phyloP scores from a whole-genome alignment of 2,797 vertebrate species.

The Neosilurus mollespiculum region DNA sequence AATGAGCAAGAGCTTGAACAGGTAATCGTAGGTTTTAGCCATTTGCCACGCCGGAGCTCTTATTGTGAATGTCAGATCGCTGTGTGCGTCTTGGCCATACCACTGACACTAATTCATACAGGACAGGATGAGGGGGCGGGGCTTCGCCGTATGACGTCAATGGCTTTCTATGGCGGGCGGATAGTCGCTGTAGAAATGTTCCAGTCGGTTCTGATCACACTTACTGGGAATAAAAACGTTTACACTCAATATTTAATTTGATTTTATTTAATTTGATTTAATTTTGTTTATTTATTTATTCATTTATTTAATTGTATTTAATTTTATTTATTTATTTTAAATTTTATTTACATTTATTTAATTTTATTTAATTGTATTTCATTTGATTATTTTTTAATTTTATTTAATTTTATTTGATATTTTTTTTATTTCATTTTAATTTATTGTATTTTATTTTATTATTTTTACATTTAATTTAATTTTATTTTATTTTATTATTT shows the following conservation, averaged over 20 bases:
- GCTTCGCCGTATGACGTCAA: conserved; percentile 60
- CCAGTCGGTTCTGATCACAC: not conserved
- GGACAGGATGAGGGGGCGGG: conserved; percentile 30
- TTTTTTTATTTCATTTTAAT: too few species aligned
- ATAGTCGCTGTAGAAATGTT: conserved; percentile 65
- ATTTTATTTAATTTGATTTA: not conserved
- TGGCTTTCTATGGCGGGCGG: not conserved
- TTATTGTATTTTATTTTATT: too few species aligned
- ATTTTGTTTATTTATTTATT: too few species aligned
- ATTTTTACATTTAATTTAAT: too few species aligned
- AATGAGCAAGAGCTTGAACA: conserved; percentile 96
- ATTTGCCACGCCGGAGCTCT: conserved; percentile 72
- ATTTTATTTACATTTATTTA: too few species aligned
- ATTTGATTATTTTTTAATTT: too few species aligned
- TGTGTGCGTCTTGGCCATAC: conserved; percentile 43
- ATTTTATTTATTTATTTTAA: too few species aligned
- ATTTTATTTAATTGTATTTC: too few species aligned
- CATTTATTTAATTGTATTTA: too few species aligned
- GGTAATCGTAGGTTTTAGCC: conserved; percentile 98
- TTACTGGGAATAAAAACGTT: not conserved
- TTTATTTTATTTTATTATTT: not conserved
- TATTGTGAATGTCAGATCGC: conserved; percentile 45
- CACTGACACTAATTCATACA: conserved; percentile 55
- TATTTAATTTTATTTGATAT: too few species aligned
- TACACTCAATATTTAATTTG: not conserved